phyloP scores from a whole-genome alignment of 1,140 invertebrate genomes.

The Polypedilum vanderplanki region DNA sequence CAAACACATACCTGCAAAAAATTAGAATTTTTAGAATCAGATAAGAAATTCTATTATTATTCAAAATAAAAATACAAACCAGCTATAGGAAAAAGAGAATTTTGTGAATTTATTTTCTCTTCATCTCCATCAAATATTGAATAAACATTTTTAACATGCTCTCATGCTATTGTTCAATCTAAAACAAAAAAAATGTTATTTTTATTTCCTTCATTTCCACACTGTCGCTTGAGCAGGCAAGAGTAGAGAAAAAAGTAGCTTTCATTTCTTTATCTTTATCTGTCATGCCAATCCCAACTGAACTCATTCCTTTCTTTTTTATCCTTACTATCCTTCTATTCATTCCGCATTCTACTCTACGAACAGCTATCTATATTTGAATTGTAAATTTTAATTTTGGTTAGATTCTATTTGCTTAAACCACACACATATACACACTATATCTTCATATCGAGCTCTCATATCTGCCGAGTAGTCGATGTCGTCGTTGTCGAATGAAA shows the following conservation, averaged over 20 bases:
- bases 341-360: no score
- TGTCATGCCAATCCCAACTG: neutral
- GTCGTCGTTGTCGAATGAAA: neutral
- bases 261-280: neutral
- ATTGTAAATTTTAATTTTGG: constrained; percentile 28
- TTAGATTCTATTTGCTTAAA: constrained; percentile 25
- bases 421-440: neutral
- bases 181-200: neutral
- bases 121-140: constrained; percentile 1
- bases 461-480: neutral
- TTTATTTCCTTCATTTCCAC: constrained; percentile 6
- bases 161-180: neutral
- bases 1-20: no score
- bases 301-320: neutral
- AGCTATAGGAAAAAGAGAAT: neutral
- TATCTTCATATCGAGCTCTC: neutral
- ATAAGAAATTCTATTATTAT: no score
- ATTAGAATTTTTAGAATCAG: no score
- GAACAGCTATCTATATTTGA: constrained; percentile 13
- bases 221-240: neutral
- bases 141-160: neutral
- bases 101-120: no score
- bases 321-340: no score
- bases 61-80: no score
- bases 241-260: neutral